These are phyloP conservation scores for Myotis yumanensis DNA, from an alignment of 2,113 vertebrate species.

Conservation along the genomic window DNA sequence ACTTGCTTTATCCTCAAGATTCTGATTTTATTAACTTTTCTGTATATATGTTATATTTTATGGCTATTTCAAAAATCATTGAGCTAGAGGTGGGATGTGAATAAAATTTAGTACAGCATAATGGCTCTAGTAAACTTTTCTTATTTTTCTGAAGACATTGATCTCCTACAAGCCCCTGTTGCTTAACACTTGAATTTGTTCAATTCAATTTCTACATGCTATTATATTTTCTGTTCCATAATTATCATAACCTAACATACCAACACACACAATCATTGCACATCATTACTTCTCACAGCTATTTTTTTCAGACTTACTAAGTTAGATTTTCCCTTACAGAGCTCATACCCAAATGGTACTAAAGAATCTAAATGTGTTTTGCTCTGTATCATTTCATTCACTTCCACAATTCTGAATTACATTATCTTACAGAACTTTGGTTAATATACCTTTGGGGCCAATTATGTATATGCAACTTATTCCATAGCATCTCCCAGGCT, in stretches of 20 bases:
- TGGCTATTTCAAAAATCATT: not conserved
- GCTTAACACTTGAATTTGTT: not conserved
- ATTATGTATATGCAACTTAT: not conserved
- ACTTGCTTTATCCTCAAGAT: not conserved
- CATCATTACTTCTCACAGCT: not conserved
- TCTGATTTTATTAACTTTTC: conserved; percentile 40
- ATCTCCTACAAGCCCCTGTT: conserved; percentile 10
- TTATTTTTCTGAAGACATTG: conserved; percentile 9
- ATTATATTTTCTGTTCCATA: not conserved
- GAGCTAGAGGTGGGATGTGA: not conserved
- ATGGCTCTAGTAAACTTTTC: not conserved
- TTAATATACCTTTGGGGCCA: conserved; percentile 9
- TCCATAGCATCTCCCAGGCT: not conserved
- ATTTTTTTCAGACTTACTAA: conserved; percentile 46
- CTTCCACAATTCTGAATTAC: not conserved
- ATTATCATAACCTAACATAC: not conserved
- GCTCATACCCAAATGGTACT: not conserved
- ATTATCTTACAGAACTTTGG: not conserved
- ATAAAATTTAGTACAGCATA: not conserved
- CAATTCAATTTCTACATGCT: not conserved
- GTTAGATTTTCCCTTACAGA: conserved; percentile 45
- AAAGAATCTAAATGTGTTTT: not conserved
- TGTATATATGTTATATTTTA: not conserved
- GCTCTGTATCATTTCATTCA: not conserved
- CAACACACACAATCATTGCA: not conserved